Conservation (phyloP, 30 jellyfish, hydroid and myxozoan species). For the Morbakka virulenta region DNA sequence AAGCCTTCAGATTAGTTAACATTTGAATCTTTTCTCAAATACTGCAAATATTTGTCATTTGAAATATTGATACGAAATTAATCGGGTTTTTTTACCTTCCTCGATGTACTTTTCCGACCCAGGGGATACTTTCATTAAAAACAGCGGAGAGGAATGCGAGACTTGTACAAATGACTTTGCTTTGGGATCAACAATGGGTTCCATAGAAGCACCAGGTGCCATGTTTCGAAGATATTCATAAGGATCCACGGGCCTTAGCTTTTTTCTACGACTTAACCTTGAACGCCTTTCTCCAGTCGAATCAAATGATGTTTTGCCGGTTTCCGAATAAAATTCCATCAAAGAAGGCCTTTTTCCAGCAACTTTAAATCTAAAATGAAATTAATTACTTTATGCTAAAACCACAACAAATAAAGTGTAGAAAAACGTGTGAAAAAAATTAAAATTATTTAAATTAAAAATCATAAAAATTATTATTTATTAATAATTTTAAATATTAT, state of each 20-base stretch:
- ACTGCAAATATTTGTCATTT: not conserved
- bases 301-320: constrained; percentile 70
- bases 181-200: constrained; percentile 93
- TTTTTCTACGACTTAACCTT: constrained; percentile 53
- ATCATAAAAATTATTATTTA: too few relatives aligned
- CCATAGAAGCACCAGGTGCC: constrained; percentile 99
- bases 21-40: not conserved
- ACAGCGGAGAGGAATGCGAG: constrained; percentile 84
- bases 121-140: constrained; percentile 93
- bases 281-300: constrained; percentile 62
- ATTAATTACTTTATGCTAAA: too few relatives aligned
- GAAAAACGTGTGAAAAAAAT: too few relatives aligned
- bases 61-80: not conserved
- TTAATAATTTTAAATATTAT: too few relatives aligned
- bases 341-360: constrained; percentile 84
- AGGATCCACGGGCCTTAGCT: constrained; percentile 82
- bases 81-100: constrained; percentile 45
- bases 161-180: constrained; percentile 64
- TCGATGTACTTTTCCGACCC: constrained; percentile 76
- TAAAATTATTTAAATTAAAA: too few relatives aligned
- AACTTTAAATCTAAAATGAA: constrained; percentile 63
- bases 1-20: too few relatives aligned
- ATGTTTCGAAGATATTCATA: constrained; percentile 85
- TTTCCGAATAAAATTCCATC: constrained; percentile 88
- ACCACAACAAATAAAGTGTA: too few relatives aligned